These are phyloP conservation scores for Lycaena phlaeas DNA, from an alignment of 2,888 invertebrate species.

Conservation along the genomic window DNA sequence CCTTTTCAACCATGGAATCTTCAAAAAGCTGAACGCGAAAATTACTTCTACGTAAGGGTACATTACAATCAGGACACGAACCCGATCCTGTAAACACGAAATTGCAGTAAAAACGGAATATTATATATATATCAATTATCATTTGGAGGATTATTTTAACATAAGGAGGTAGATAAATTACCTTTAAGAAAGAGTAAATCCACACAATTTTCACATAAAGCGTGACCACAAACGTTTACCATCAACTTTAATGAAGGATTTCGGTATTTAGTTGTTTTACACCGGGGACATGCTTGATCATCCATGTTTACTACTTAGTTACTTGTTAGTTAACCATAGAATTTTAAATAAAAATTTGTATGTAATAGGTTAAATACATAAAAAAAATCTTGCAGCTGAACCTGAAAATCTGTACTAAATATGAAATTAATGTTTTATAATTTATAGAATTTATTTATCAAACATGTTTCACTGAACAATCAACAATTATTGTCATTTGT, in stretches of 20 bases:
- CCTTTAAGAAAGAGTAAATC: conserved; percentile 96
- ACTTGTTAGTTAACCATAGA: too few relatives aligned
- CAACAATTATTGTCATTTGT: too few relatives aligned
- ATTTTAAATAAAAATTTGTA: too few relatives aligned
- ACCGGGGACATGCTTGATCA: conserved; percentile 93
- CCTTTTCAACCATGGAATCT: conserved; percentile 96
- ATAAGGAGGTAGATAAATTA: conserved; percentile 30
- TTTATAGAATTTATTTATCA: too few relatives aligned
- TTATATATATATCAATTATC: conserved; percentile 11
- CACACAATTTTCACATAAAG: conserved; percentile 97
- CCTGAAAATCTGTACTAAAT: too few relatives aligned
- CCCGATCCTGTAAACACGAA: conserved; percentile 85
- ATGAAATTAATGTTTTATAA: too few relatives aligned
- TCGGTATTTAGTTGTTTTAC: conserved; percentile 96
- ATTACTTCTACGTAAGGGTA: conserved; percentile 88
- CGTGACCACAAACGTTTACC: conserved; percentile 99
- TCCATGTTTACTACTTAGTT: conserved; percentile 73
- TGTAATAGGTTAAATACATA: too few relatives aligned
- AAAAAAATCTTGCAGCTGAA: too few relatives aligned
- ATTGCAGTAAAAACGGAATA: conserved; percentile 7
- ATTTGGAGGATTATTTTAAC: not conserved
- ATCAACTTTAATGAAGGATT: conserved; percentile 97
- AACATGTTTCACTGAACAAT: too few relatives aligned
- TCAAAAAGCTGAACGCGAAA: conserved; percentile 97
- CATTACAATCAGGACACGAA: conserved; percentile 94